These are phyloP conservation scores for Aporophyla lueneburgensis DNA, from an alignment of 2,888 invertebrate genomes.

Conservation along the genomic window DNA sequence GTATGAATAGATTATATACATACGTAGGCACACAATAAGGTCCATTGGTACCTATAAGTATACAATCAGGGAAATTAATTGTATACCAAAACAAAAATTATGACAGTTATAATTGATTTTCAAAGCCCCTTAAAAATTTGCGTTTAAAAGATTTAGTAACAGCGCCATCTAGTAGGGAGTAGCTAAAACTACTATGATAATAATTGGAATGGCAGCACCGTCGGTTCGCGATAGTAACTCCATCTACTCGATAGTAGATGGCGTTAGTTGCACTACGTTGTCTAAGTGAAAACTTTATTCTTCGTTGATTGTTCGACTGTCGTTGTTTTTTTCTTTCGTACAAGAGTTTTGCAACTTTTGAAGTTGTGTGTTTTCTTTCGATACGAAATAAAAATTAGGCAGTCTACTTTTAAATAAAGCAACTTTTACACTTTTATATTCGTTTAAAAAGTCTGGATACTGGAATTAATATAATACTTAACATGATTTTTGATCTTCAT, in stretches of 20 bases:
- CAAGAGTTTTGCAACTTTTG: constrained; percentile 27
- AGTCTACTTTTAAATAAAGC: not conserved
- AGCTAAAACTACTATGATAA: constrained; percentile 15
- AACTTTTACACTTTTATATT: not conserved
- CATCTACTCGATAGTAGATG: constrained; percentile 49
- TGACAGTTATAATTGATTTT: constrained; percentile 10
- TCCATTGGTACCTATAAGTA: too few relatives aligned
- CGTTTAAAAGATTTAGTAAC: accelerated
- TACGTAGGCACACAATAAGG: too few relatives aligned
- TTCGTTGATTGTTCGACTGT: constrained; percentile 14
- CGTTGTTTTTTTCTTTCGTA: constrained; percentile 12
- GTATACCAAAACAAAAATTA: too few relatives aligned
- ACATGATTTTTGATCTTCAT: not conserved
- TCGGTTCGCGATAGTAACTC: not conserved
- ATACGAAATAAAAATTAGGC: not conserved
- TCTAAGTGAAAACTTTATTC: not conserved
- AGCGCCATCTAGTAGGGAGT: constrained; percentile 66
- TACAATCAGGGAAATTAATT: too few relatives aligned
- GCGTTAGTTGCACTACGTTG: not conserved
- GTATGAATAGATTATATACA: too few relatives aligned
- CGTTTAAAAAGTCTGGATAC: not conserved
- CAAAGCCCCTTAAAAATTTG: not conserved
- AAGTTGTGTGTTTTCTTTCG: constrained; percentile 20
- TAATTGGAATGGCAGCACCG: accelerated
- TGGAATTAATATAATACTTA: not conserved